Evolutionary conservation across 2,797 vertebrate genomes (phyloP), one percentile per base, ranked within the genome.

Genomic region (Spinibarbus caldwelli): DNA sequence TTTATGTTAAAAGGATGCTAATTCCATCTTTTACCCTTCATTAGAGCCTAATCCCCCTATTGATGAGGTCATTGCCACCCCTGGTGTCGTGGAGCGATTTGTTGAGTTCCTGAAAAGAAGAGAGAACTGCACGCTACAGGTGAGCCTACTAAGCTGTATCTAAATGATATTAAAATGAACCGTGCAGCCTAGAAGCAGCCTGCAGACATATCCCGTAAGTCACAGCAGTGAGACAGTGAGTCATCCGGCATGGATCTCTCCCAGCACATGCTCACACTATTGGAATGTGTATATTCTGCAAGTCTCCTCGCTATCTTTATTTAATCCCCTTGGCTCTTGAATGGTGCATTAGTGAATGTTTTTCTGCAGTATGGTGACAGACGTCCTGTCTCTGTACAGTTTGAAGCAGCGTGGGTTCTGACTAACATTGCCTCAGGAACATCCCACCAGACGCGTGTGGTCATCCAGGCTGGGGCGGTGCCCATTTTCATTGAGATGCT

Each of bases 401-500:
- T 99, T 91, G 98, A 99, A 93, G 97, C 97, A 86, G 97, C 97
- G 0, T 99, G 98, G 98, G 97, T 98, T 87, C 93, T 99, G 93
- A 99, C 98, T 89, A 99, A 99, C 93, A 99, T 99, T 90, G 98
- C 98, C 1, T 99, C 98, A 88, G 97, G 98, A 88, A 99, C 97
- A 41, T 99, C 98, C 89, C 95, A 97, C 68, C 98, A 99, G 92
- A 99, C 97, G 1, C 96, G 97, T 85, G 97, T 98, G 88, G 98
- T 99, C 68, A 99, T 99, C 92, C 97, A 99, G 94, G 97, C 97
- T 3, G 98, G 97, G 86, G 97, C 98, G 45, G 98, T 99, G 84
- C 97, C 97, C 71, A 97, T 98, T 93, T 99, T 99, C 92, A 98
- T 99, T 91, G 97, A 97, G 91, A 96, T 99, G 93, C 97, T 99